A percentile compares a stretch with the other conserved stretches of the same genome.
Conservation (phyloP, 2,888 invertebrate genomes). For the Bugula neritina region DNA sequence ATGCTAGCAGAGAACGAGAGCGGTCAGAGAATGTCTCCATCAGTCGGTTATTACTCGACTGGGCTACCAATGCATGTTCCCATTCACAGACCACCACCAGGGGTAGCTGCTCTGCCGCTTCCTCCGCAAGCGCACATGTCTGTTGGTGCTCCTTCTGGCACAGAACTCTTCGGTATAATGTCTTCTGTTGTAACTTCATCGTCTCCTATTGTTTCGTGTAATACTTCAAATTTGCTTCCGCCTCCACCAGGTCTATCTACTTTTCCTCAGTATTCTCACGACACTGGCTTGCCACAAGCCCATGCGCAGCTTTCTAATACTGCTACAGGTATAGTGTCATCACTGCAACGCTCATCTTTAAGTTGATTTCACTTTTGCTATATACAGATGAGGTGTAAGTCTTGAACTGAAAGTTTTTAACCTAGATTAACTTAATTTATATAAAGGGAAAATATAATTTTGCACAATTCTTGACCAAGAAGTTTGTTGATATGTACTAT, state of each 20-base stretch:
- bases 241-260: slow-evolving; percentile 13
- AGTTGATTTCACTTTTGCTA: too few species aligned
- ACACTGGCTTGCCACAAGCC: background rate
- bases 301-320: background rate
- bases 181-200: slow-evolving; percentile 11
- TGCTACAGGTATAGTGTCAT: background rate
- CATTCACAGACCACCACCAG: background rate
- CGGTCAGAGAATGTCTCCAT: slow-evolving; percentile 1
- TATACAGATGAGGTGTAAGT: too few species aligned
- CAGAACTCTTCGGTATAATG: background rate
- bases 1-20: slow-evolving; percentile 84
- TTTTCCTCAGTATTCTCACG: slow-evolving; percentile 6
- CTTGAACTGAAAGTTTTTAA: too few species aligned
- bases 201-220: background rate
- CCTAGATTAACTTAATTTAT: too few species aligned
- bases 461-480: too few species aligned
- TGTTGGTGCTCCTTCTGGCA: too few species aligned
- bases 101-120: background rate
- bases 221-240: background rate
- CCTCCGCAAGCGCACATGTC: background rate
- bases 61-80: background rate
- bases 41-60: background rate
- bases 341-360: too few species aligned
- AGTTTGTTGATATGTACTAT: too few species aligned
- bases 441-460: too few species aligned